Evolutionary conservation across 2,113 vertebrate species (phyloP), one percentile per base, ranked within the genome.

Genomic region (Gasterosteus aculeatus): DNA sequence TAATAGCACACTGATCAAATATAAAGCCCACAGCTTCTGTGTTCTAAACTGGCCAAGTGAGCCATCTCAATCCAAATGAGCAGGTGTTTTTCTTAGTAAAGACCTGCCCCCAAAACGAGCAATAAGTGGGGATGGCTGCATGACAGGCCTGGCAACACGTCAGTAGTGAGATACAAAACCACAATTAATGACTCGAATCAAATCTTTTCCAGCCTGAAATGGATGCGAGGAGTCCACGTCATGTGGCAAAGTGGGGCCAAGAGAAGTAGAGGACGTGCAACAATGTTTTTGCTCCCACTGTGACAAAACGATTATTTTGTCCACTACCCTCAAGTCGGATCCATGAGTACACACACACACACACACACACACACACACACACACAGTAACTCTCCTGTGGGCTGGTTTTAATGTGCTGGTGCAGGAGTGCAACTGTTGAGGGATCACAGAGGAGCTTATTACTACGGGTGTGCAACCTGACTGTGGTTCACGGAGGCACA

Each of bases 371-470:
- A 33, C 33, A 4, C 3, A 35, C 33, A 67, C 79, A 87, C 74
- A 87, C 59, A 71, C 67, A 62, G 46, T 65, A 84, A 85, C 80
- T 82, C 87, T 88, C 71, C 84, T 82, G 77, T 58, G 76, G 82
- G 74, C 72, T 82, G 67, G 59, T 85, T 90, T 87, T 86, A 90
- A 85, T 83, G 84, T 82, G 78, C 72, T 83, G 66, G 75, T 69
- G 75, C 71, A 71, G 22, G 72, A 85, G 80, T 84, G 80, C 68
- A 83, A 90, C 85, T 89, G 88, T 84, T 79, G 77, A 82, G 77
- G 81, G 87, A 88, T 88, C 89, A 88, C 86, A 88, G 42, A 79
- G 78, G 73, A 82, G 75, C 89, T 91, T 87, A 93, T 88, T 87
- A 92, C 78, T 68, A 41, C 41, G 64, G 87, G 72, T 88, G 77